These are phyloP conservation scores for Luperina nickerlii DNA, from an alignment of 2,888 invertebrate species.

Conservation along the genomic window DNA sequence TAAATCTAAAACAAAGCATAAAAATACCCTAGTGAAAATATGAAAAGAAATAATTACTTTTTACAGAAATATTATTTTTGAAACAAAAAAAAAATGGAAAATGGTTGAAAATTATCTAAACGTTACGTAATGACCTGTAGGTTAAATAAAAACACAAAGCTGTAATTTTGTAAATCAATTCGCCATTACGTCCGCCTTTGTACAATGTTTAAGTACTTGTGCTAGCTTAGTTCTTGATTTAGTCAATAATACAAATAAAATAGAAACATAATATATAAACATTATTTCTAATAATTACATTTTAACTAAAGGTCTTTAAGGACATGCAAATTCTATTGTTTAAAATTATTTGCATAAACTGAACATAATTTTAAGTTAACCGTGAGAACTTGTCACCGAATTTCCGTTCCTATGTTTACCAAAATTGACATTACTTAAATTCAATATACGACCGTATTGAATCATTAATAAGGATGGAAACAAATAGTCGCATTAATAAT, in stretches of 20 bases:
- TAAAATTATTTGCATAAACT: constrained; percentile 38
- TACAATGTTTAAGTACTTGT: not conserved
- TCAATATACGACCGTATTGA: not conserved
- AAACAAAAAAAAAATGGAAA: no score
- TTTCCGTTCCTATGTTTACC: constrained; percentile 7
- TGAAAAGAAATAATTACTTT: not conserved
- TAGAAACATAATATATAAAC: not conserved
- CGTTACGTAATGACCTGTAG: not conserved
- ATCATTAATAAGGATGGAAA: not conserved
- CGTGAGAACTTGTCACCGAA: constrained; percentile 29
- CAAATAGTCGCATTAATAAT: not conserved
- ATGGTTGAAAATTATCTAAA: not conserved
- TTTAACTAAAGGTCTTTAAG: not conserved
- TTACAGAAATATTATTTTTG: not conserved
- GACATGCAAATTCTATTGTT: constrained; percentile 43
- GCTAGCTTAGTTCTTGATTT: not conserved
- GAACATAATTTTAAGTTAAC: not conserved
- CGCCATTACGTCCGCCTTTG: no score
- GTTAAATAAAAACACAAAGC: not conserved
- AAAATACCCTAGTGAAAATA: no score
- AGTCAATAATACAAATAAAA: not conserved
- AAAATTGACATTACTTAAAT: not conserved
- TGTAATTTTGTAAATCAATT: not conserved
- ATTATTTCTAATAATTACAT: not conserved
- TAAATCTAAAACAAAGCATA: no score